Evolutionary conservation across 1,140 invertebrate species (phyloP), one percentile per base, ranked within the genome.

Genomic region (Papilio glaucus): DNA sequence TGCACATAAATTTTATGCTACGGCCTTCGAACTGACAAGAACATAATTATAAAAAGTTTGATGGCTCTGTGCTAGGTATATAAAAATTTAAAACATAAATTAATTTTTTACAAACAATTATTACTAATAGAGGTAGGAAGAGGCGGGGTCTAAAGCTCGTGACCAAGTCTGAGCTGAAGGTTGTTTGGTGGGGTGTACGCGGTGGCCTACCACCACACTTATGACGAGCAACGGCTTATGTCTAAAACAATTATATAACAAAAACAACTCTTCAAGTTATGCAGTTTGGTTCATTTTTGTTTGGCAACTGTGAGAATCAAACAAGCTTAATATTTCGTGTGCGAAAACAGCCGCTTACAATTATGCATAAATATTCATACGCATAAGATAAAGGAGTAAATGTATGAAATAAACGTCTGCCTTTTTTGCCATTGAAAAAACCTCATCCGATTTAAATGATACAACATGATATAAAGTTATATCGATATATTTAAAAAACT

Each of bases 291-390:
- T 57, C 49, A 57, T 24, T 57, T 57, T 57, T 57, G 49, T 57
- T 57, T 57, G 49, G 18, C 10, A 13, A 12, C 49, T 24, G 21
- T 24, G 4, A 57, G 42, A 57, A 57, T 24, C 21, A 57, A 24
- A 53, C 18, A 0, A 12, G 49, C n/a, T n/a, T n/a, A 53, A 53
- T 53, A 53, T 12, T 24, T 21, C 9, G 49, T 53, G 49, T 53
- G 49, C 21, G 18, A 24, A 53, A 53, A 53, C 21, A 24, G 9
- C 24, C 21, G 4, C 9, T 24, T 53, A 57, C 5, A 57, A 57
- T 57, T 24, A 12, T 53, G 18, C 49, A 53, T 53, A 24, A 53
- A 53, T 53, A 53, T 53, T 57, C 21, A 57, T 57, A 9, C 12
- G 12, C 3, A 12, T 57, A 24, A 24, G 24, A 24, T 57, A 6